Base-by-base conservation (phyloP, 2,888 invertebrate species). In the Tolmerus cingulatus region DNA sequence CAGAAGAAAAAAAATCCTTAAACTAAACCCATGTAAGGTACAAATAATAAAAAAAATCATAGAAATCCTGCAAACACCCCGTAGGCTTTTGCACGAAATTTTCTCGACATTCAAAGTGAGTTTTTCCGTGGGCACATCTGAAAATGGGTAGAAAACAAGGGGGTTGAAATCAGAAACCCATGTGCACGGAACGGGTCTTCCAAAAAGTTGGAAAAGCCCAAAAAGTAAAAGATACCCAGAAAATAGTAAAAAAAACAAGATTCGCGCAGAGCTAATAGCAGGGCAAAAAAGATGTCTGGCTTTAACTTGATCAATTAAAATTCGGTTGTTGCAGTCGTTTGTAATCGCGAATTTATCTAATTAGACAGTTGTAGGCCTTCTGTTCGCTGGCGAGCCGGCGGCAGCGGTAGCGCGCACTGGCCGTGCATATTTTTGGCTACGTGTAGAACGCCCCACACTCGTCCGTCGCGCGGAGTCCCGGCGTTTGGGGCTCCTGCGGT, bases 231-330 rank as follows among this genome's bases (percentile, higher is more conserved):
- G 43, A 51, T 27, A 43, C 30, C 30, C 79, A 27, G 0, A 79
- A 46, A 78, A 79, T 14, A 16, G 43, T 46, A 79, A 79, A 46
- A 79, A 79, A 79, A 40, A n/a, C n/a, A n/a, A 5, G 30, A 14
- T 14, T 55, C 46, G 19, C 23, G 37, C 46, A 79, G 51, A 27
- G 51, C 8, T 46, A 46, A n/a, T n/a, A 14, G 30, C 27, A 34
- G 51, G 57, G 37, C 23, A 66, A 66, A n/a, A 57, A 57, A 57
- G 30, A 51, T 23, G 27, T 79, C 82, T 37, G 82, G 66, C 82
- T 82, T 78, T 82, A 82, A 82, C 82, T 82, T 82, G 82, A 82
- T 82, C 82, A 82, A 82, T 82, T 82, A 82, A 82, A 82, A 82
- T 82, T 82, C 57, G 82, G 82, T 82, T 82, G 82, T 82, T 82